A percentile compares a stretch with the other conserved stretches of the same genome.
Evolutionary conservation across 2,888 invertebrate genomes (phyloP).

Genomic region (Amblyjoppa fuscipennis): DNA sequence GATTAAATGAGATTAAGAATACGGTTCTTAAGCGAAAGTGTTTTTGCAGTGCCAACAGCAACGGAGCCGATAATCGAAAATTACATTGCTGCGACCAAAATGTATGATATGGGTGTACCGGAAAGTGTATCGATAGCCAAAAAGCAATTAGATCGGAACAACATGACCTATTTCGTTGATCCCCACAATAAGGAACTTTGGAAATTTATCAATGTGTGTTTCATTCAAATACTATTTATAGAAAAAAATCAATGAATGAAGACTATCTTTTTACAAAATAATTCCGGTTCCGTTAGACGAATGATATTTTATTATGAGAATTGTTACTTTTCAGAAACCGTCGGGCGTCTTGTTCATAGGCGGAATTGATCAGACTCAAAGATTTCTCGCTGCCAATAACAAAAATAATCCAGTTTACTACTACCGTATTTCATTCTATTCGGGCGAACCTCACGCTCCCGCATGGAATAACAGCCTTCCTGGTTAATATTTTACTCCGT

Average conservation of each 20-base stretch:
- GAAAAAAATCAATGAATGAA: no score
- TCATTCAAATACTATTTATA: background rate
- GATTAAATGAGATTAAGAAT: background rate
- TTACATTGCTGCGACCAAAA: background rate
- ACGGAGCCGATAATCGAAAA: background rate
- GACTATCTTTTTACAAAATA: background rate
- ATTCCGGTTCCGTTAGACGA: background rate
- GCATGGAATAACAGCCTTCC: background rate
- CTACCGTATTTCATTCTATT: slow-evolving; percentile 69
- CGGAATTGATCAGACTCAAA: slow-evolving; percentile 73
- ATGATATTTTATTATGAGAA: background rate
- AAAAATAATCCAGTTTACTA: slow-evolving; percentile 70
- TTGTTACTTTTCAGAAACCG: slow-evolving; percentile 55
- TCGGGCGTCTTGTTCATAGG: slow-evolving; percentile 64
- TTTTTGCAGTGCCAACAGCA: background rate
- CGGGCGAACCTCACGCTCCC: slow-evolving; percentile 24
- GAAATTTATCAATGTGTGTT: slow-evolving; percentile 18
- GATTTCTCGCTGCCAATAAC: slow-evolving; percentile 54
- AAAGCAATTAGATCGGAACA: background rate
- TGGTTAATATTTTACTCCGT: slow-evolving; percentile 18
- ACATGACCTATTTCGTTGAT: background rate
- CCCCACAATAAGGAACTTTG: background rate
- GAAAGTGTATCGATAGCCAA: background rate
- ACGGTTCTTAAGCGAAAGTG: background rate
- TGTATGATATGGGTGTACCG: background rate